Base-by-base conservation (phyloP, 2,888 invertebrate species). In the Ephialtes manifestator region DNA sequence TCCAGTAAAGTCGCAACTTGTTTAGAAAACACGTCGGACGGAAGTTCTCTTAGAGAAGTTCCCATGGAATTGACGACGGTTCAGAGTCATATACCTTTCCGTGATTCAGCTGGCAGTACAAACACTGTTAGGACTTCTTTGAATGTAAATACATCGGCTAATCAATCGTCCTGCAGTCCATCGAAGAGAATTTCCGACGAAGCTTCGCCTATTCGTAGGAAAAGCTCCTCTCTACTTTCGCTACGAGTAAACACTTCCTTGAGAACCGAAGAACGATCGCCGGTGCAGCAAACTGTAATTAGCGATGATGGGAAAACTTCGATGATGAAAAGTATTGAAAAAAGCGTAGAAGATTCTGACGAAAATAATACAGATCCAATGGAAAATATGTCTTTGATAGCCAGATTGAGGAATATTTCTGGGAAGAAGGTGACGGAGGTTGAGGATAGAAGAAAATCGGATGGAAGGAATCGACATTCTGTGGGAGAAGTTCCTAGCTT, bases 141-240 rank as follows among this genome's bases (percentile, higher is more conserved):
- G 39, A 90, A 89, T 81, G 90, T 92, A n/a, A 93, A 93, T 71
- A 91, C 91, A 39, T 92, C 92, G 15, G 20, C 51, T 68, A 31
- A 86, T 80, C n/a, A 72, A 18, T 39, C 72, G 55, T 71, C 85
- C n/a, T n/a, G 24, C 18, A 58, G 20, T 70, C 18, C 51, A n/a
- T 11, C 31, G 20, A 28, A 13, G n/a, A 48, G 35, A 51, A 77
- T 43, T 20, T 74, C 71, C 11, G 35, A 31, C 20, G 46, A 20
- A 31, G 46, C 53, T 65, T 65, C 15, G n/a, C 1, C 18, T n/a
- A 13, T 2, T 65, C 65, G 39, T 53, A 20, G 53, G 75, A n/a
- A 51, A 58, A 3, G 11, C 15, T 11, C 15, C 31, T n/a, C 35
- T 46, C 53, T 10, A 10, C 18, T 84, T 72, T 87, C 87, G 10